Base-by-base conservation (phyloP, 1,140 invertebrate genomes). In the Subanguina moxae region DNA sequence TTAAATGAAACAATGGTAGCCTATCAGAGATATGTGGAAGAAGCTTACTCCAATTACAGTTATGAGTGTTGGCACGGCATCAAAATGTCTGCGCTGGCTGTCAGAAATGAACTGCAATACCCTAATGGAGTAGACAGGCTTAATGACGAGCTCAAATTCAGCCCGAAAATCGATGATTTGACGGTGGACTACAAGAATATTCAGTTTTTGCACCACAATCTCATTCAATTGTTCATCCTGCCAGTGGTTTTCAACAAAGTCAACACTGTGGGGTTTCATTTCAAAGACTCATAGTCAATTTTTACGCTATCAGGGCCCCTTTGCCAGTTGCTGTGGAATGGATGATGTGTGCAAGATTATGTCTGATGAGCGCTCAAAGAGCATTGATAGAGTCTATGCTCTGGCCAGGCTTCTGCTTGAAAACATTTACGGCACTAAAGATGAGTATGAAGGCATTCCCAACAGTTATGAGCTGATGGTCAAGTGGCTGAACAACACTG, bases 381-480 rank as follows among this genome's bases (percentile, higher is more conserved):
- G 3, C 48, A 52, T 52, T 7, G 48, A 52, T 52, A 19, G 48
- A 25, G 48, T 52, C 3, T 52, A 52, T 25, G 3, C 3, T 3
- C 15, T 52, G 8, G 48, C 48, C 8, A 19, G 23, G 3, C n/a
- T 52, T 19, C 48, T 52, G 1, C 17, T 7, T 52, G 23, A 19
- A 19, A 25, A 25, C n/a, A 52, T 52, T 52, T 25, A 52, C 17
- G 48, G 48, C 3, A 52, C 3, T 25, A 21, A 52, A 19, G 23
- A 25, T 25, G n/a, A 52, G 3, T 52, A 21, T 52, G n/a, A 19
- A 15, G 48, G 48, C 3, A 19, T 52, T 52, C n/a, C n/a, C 3
- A 52, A 52, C 48, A 52, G 48, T 15, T 52, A 52, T 52, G 48
- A 52, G 48, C 48, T 52, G 48, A 52, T 52, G 48, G 48, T 52